Evolutionary conservation across 2,797 vertebrate species (phyloP).

Genomic region (Microctenopoma steveboyesi): DNA sequence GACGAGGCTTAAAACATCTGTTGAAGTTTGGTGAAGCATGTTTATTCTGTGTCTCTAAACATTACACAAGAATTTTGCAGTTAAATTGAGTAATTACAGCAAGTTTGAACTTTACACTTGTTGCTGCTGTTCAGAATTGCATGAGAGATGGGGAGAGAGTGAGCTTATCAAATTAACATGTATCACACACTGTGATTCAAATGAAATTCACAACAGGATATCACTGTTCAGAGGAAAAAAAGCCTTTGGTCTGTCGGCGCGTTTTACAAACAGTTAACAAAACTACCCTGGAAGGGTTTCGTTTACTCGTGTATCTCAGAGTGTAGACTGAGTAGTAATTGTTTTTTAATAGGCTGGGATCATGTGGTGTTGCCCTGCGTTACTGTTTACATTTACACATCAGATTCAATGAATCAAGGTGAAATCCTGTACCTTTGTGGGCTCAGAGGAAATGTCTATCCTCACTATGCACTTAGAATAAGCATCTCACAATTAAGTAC

Average conservation of each 20-base stretch:
- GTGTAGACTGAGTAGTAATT: not conserved
- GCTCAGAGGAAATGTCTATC: slow-evolving; percentile 31
- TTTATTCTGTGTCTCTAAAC: not conserved
- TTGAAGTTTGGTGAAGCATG: not conserved
- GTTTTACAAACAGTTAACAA: slow-evolving; percentile 4
- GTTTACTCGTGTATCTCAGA: not conserved
- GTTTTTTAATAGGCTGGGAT: not conserved
- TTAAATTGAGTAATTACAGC: not conserved
- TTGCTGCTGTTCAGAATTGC: slow-evolving; percentile 13
- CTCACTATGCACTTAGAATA: not conserved
- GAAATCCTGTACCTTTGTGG: not conserved
- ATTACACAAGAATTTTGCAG: not conserved
- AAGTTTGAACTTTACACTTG: slow-evolving; percentile 16
- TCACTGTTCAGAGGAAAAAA: slow-evolving; percentile 66
- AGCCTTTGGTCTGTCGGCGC: slow-evolving; percentile 20
- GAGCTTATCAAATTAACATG: slow-evolving; percentile 77
- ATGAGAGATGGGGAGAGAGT: not conserved
- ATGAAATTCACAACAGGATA: slow-evolving; percentile 81
- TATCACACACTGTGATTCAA: slow-evolving; percentile 80
- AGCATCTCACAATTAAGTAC: slow-evolving; percentile 15
- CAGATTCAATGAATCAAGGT: not conserved
- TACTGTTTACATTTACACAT: no score
- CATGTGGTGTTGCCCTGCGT: not conserved
- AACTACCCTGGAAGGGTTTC: slow-evolving; percentile 20
- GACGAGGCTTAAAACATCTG: not conserved